Conservation (phyloP, 2,888 invertebrate species). For the Cryptophagus acutangulus region DNA sequence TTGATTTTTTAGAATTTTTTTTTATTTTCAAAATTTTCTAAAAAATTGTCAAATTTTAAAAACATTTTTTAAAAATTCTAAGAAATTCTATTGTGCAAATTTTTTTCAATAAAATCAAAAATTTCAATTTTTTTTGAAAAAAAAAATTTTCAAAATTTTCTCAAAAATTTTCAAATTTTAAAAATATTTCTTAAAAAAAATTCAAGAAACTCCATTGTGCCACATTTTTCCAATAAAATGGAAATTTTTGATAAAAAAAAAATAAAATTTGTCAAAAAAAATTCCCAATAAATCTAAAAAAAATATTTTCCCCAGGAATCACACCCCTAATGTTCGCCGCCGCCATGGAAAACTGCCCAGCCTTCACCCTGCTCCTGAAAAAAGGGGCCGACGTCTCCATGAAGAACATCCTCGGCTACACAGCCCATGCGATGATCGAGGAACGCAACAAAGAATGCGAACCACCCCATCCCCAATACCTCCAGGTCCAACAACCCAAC, state of each 20-base stretch:
- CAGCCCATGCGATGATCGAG: conserved; percentile 29
- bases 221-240: too few relatives aligned
- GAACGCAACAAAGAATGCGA: conserved; percentile 18
- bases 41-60: too few relatives aligned
- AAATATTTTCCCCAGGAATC: conserved; percentile 31
- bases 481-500: conserved; percentile 7
- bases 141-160: too few relatives aligned
- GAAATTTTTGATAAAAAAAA: conserved; percentile 2
- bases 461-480: background rate
- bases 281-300: background rate
- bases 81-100: too few relatives aligned
- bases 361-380: conserved; percentile 28
- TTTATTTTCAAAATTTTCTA: too few relatives aligned
- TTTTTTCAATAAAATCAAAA: too few relatives aligned
- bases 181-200: too few relatives aligned
- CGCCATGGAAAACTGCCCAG: conserved; percentile 32
- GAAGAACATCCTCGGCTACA: conserved; percentile 31
- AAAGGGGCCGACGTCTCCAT: conserved; percentile 29
- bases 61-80: too few relatives aligned
- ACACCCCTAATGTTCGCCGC: conserved; percentile 43
- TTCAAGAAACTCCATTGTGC: too few relatives aligned
- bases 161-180: too few relatives aligned
- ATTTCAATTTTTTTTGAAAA: too few relatives aligned
- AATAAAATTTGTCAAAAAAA: background rate
- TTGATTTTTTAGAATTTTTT: background rate